A percentile compares a stretch with the other conserved stretches of the same genome.
These are phyloP conservation scores for Diplosoma virens DNA, from an alignment of 23 tunicate genomes.

Conservation along the genomic window DNA sequence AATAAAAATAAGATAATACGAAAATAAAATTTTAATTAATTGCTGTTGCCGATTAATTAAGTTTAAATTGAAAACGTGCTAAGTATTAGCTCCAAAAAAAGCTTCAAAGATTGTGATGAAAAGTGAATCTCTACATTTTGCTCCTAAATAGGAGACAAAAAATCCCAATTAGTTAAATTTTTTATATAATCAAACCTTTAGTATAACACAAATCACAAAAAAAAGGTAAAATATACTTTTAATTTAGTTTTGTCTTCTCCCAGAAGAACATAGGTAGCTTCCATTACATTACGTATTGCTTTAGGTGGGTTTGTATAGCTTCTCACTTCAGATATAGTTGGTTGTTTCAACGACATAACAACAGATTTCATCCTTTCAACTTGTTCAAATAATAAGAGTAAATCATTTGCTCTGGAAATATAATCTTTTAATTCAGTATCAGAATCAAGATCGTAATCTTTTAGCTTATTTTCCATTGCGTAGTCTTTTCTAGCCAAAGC, in stretches of 20 bases:
- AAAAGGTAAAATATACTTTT: too few species aligned
- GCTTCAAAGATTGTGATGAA: too few species aligned
- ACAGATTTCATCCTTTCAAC: slow-evolving; percentile 28
- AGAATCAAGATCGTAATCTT: slow-evolving; percentile 3
- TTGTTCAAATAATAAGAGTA: slow-evolving; percentile 5
- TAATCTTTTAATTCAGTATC: not conserved
- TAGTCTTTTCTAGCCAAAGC: slow-evolving; percentile 11
- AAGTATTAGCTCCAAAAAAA: too few species aligned
- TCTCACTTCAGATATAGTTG: slow-evolving; percentile 48
- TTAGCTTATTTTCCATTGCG: slow-evolving; percentile 4
- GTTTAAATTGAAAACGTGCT: too few species aligned
- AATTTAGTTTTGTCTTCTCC: slow-evolving; percentile 21
- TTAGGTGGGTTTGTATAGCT: slow-evolving; percentile 46
- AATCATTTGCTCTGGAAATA: slow-evolving; percentile 9
- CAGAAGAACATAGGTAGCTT: slow-evolving; percentile 45
- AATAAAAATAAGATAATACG: too few species aligned
- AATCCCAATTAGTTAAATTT: too few species aligned
- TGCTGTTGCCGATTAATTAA: too few species aligned
- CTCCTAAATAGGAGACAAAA: too few species aligned
- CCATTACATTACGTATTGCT: slow-evolving; percentile 36
- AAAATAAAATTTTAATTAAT: too few species aligned
- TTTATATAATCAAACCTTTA: too few species aligned
- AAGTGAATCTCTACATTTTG: too few species aligned
- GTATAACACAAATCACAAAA: too few species aligned
- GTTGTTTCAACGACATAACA: slow-evolving; percentile 24